A percentile compares a stretch with the other conserved stretches of the same genome.
phyloP scores from a whole-genome alignment of 2,797 vertebrate genomes.

The Sebastes dallii region DNA sequence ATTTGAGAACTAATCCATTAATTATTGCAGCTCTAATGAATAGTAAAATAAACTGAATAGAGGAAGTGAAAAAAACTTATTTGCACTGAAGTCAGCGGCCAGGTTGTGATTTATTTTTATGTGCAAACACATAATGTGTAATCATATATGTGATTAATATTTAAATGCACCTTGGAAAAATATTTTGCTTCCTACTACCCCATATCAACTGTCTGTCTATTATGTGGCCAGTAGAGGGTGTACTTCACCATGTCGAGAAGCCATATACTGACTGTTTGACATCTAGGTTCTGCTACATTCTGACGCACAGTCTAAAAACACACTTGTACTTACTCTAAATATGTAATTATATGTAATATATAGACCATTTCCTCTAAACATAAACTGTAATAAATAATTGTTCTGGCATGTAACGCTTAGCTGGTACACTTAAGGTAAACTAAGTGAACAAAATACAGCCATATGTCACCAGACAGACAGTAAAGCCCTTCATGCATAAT shows the following conservation, averaged over 20 bases:
- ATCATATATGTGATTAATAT: not conserved
- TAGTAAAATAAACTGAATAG: not conserved
- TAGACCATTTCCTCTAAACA: not conserved
- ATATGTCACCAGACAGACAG: conserved; percentile 16
- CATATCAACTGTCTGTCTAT: not conserved
- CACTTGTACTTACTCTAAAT: not conserved
- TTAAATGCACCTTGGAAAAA: not conserved
- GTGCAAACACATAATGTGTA: too few relatives aligned
- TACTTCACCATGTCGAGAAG: not conserved
- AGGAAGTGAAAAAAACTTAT: not conserved
- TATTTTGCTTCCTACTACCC: not conserved
- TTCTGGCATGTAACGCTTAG: not conserved
- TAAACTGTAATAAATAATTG: not conserved
- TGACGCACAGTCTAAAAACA: conserved; percentile 4
- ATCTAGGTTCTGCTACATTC: not conserved
- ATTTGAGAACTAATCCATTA: too few relatives aligned
- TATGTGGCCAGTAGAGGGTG: conserved; percentile 43
- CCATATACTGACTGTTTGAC: not conserved
- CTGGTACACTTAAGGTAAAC: not conserved
- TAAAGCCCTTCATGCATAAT: conserved; percentile 15
- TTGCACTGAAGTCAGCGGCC: not conserved
- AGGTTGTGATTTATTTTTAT: not conserved
- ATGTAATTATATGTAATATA: not conserved
- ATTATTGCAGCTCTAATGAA: too few relatives aligned
- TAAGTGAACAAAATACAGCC: conserved; percentile 23